These are phyloP conservation scores for Pentalonia nigronervosa DNA, from an alignment of 1,140 invertebrate species.

Conservation along the genomic window DNA sequence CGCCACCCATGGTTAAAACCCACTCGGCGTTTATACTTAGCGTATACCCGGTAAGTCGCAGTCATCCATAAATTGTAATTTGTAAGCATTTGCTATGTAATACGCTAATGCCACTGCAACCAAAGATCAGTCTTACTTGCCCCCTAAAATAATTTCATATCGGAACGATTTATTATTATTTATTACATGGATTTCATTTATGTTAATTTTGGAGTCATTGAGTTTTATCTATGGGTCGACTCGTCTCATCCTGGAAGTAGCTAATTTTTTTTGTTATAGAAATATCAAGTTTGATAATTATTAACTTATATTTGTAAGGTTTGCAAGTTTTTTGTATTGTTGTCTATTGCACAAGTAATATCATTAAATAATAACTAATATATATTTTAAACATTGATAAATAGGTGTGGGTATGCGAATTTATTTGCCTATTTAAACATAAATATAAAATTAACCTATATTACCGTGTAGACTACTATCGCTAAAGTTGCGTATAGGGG, in stretches of 20 bases:
- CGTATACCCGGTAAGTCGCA: slow-evolving; percentile 69
- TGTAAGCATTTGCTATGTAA: background rate
- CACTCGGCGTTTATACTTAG: slow-evolving; percentile 69
- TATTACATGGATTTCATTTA: background rate
- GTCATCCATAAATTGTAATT: background rate
- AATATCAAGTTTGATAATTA: background rate
- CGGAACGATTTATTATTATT: background rate
- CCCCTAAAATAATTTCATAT: background rate
- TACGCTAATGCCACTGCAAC: background rate
- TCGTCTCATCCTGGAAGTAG: too few species aligned
- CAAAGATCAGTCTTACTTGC: too few species aligned
- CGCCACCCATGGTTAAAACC: slow-evolving; percentile 66
- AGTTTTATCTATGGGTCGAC: too few species aligned
- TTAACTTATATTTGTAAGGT: background rate
- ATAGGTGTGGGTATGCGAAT: too few species aligned
- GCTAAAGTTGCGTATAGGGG: background rate
- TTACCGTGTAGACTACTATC: background rate
- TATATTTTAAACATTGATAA: background rate
- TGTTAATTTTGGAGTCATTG: too few species aligned
- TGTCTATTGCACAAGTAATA: background rate
- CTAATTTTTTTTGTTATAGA: background rate
- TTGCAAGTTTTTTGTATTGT: background rate
- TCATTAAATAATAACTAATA: background rate
- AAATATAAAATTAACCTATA: background rate
- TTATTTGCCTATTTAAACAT: background rate